These are phyloP conservation scores for Aphidius gifuensis DNA, from an alignment of 1,140 invertebrate genomes.

Conservation along the genomic window DNA sequence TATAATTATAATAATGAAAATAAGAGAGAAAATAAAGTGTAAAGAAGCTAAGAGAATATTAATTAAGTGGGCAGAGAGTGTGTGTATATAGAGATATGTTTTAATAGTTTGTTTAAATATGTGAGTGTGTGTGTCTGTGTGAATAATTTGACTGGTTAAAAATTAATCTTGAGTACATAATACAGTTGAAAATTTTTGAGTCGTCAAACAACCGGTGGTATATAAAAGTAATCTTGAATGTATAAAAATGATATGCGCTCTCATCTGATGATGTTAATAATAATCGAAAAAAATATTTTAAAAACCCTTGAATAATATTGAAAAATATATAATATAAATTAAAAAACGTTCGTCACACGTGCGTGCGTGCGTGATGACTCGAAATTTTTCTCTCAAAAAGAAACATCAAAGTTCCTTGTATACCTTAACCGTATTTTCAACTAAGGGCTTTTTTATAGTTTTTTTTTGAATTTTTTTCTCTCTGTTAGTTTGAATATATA, in stretches of 20 bases:
- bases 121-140: constrained; percentile 12
- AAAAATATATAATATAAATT: no score
- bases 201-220: background rate
- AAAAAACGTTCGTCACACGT: constrained; percentile 21
- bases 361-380: constrained; percentile 17
- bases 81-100: constrained; percentile 26
- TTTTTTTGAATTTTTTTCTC: constrained; percentile 9
- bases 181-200: background rate
- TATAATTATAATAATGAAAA: constrained; percentile 30
- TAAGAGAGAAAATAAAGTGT: constrained; percentile 9
- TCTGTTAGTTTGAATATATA: background rate
- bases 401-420: background rate
- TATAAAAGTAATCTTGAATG: no score
- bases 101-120: constrained; percentile 32
- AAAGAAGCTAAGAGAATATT: constrained; percentile 32
- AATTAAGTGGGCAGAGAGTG: constrained; percentile 39
- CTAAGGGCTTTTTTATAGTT: constrained; percentile 10
- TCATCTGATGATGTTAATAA: no score
- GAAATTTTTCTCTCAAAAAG: constrained; percentile 10
- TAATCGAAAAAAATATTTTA: no score
- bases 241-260: no score
- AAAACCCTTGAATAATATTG: no score
- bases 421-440: no score
- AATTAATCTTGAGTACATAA: background rate
- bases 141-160: background rate